Evolutionary conservation across 1,140 invertebrate genomes (phyloP), one percentile per base, ranked within the genome.

Genomic region (Eriosoma lanigerum): DNA sequence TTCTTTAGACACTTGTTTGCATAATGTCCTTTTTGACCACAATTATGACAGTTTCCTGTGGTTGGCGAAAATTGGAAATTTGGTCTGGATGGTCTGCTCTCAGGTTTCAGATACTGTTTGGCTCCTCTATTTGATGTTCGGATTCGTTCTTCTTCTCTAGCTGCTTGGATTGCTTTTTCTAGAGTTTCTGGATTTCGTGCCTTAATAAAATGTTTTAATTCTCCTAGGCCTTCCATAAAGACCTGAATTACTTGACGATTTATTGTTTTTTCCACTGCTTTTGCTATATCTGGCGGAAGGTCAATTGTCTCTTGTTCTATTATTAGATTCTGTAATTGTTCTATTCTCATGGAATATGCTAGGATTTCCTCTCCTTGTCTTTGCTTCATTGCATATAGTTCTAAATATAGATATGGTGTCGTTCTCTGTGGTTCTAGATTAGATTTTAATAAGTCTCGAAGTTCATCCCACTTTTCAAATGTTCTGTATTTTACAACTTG

Each of bases 181-280:
- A 70, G 15, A 24, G 66, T 48, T 24, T 24, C 24, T 26, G 66
- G 66, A 19, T 68, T 68, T 68, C 38, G 0, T 21, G 64, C 64
- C 17, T 68, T 68, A 13, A 68, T 70, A 50, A 15, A 50, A 19
- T 70, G 21, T 19, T 70, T 70, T 12, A 70, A 26, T 24, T 50
- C 17, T 29, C 21, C 66, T n/a, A 70, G 13, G 3, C 66, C 66
- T 70, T 70, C 66, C 66, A 70, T 70, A 19, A 70, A 70, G 44
- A 70, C 66, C 12, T 70, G 46, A n/a, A 70, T 70, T 26, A 70
- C 66, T 19, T 70, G 66, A 9, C 24, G 24, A 24, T 24, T 24
- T 3, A 70, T 50, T 6, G 66, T 62, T 44, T n/a, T 2, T 21
- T 66, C 32, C 9, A 66, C 17, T 66, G 62, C 62, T 66, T 66